Conservation (phyloP, 2,113 vertebrate genomes). For the Xenus cinereus region DNA sequence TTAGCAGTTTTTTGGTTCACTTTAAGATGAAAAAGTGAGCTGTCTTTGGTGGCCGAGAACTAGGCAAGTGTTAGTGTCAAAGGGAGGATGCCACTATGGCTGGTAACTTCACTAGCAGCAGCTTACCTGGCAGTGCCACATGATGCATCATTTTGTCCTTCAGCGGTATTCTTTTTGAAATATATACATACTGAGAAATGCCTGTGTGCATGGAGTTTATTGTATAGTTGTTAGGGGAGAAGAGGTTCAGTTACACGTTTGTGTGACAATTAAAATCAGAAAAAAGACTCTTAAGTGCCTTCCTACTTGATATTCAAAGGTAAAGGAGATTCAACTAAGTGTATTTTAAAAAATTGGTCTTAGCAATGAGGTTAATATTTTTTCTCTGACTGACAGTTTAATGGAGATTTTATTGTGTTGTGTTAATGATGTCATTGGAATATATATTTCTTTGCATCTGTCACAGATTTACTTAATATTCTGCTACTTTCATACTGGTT, state of each 20-base stretch:
- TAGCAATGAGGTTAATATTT: neutral
- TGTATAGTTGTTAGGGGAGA: neutral
- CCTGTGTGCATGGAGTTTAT: neutral
- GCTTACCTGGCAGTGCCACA: neutral
- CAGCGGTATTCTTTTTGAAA: neutral
- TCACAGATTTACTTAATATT: constrained; percentile 16
- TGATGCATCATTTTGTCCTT: neutral
- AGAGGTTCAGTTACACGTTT: neutral
- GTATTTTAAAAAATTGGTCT: neutral
- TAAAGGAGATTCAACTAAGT: neutral
- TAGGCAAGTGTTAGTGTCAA: neutral
- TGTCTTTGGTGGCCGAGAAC: neutral
- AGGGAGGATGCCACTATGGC: neutral
- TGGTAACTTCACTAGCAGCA: neutral
- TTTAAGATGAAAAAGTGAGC: neutral
- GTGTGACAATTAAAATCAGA: neutral
- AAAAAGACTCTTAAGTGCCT: neutral
- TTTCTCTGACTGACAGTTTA: constrained; percentile 21
- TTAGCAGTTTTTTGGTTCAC: neutral
- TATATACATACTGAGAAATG: accelerated
- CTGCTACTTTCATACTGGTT: neutral
- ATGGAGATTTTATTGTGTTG: constrained; percentile 2
- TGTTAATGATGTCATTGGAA: neutral
- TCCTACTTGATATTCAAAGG: neutral
- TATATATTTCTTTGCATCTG: constrained; percentile 20